A percentile compares a stretch with the other conserved stretches of the same genome.
Evolutionary conservation across 2,113 vertebrate genomes (phyloP).

Genomic region (Actenoides lindsayi): DNA sequence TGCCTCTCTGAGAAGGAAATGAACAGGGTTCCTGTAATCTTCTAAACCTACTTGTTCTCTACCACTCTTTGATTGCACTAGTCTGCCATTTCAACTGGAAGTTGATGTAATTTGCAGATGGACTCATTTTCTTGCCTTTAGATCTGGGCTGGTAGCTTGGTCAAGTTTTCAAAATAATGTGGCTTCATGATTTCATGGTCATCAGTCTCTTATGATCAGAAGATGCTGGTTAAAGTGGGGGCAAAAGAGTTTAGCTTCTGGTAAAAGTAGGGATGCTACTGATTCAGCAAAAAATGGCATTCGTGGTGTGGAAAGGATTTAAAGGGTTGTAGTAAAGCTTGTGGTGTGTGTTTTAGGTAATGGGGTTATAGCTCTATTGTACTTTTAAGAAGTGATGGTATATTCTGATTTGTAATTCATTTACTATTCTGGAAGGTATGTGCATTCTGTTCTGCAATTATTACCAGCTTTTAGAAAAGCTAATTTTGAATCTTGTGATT

Average conservation of each 20-base stretch:
- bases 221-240: not conserved
- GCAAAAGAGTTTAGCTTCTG: not conserved
- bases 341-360: fast-evolving
- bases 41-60: not conserved
- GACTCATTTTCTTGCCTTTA: not conserved
- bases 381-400: not conserved
- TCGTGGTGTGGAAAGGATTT: not conserved
- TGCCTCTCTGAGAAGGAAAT: not conserved
- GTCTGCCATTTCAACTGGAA: not conserved
- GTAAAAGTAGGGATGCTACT: fast-evolving
- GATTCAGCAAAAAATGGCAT: not conserved
- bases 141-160: not conserved
- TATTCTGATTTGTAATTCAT: not conserved
- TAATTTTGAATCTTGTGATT: not conserved
- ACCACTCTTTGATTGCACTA: fast-evolving
- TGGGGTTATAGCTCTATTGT: not conserved
- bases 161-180: not conserved
- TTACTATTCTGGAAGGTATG: not conserved
- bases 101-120: too few species aligned
- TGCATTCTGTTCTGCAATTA: not conserved
- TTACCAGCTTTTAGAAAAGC: not conserved
- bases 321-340: not conserved
- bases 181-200: not conserved
- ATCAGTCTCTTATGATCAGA: not conserved
- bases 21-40: not conserved